Evolutionary conservation across 2,888 invertebrate genomes (phyloP), one percentile per base, ranked within the genome.

Genomic region (Lycocerus yunnanus): DNA sequence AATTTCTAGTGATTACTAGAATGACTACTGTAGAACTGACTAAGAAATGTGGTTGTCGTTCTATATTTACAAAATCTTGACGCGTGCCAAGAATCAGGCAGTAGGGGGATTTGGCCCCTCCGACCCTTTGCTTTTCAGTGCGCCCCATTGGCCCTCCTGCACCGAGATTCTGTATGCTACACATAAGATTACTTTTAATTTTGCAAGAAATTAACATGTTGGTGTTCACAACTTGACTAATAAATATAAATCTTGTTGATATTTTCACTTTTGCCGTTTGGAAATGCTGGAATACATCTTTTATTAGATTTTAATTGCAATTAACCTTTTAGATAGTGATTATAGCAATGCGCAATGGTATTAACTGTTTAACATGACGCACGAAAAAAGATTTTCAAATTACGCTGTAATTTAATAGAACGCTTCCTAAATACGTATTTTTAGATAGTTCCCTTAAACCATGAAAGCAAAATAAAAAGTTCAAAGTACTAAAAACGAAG

Each of bases 61-160:
- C 87, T 87, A 87, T 86, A 87, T 87, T 87, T 87, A 86, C 82
- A 84, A 83, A 84, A 84, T 84, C 81, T 84, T 83, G 85, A 85
- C 86, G 86, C 87, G 87, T 87, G 87, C 87, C 87, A 87, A 86
- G 84, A 84, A 84, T 85, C 84, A 84, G 84, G 84, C 84, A 82
- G 80, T 78, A 79, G 78, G 78, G 79, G 80, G 76, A 79, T 77
- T 79, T 77, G 78, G 79, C 81, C 78, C 80, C 77, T 79, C 78
- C 78, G 76, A 75, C 80, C 80, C 80, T 80, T 77, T 77, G 77
- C 75, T 58, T 72, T 75, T 68, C 75, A 74, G 71, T 76, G 69
- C 84, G 79, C 79, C 80, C 82, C 83, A 82, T 83, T 84, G 84
- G 84, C 81, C 84, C 84, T 83, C 84, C 84, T 82, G 83, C 82